Base-by-base conservation (phyloP, 2,113 vertebrate species). In the Hoplias malabaricus region DNA sequence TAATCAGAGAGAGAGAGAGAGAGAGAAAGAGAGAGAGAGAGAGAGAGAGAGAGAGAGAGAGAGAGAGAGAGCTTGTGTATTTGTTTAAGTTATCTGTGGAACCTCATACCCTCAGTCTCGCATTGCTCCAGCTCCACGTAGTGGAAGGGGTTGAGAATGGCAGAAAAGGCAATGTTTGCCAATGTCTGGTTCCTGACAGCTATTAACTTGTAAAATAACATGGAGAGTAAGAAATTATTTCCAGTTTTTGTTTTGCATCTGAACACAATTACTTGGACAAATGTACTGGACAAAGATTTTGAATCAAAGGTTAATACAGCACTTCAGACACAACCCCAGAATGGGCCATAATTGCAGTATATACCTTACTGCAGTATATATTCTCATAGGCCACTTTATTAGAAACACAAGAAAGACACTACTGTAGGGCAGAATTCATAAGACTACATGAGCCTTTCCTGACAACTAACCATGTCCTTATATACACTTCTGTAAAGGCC, bases 91-190 rank as follows among this genome's bases (percentile, higher is more conserved):
- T 48, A 13, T 73, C 38, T 4, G 10, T n/a, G n/a, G 19, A 21
- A 19, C 33, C 33, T 62, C 27, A n/a, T 27, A 34, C 21, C 23
- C 68, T 59, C 16, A 34, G n/a, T 48, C 13, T 5, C 40, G 33
- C 73, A 65, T 71, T 65, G 21, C 9, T 65, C 13, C 42, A 69
- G 73, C 76, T 34, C 80, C 69, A 66, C 72, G 46, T 21, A 61
- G 69, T 69, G 63, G 27, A 54, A 62, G 27, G 19, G 9, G 63
- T 27, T 63, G 29, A 59, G 21, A 66, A 80, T 57, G 38, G 61
- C 62, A 74, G 23, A 23, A 53, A 6, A n/a, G 14, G 13, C 4
- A 6, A n/a, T 46, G 19, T 61, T 40, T 42, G 16, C 46, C 19
- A 23, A 5, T 54, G 1, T 21, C 13, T 54, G 2, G 34, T 38